Base-by-base conservation (phyloP, 92 coral and sea anemone species). In the Meandrina meandrites region DNA sequence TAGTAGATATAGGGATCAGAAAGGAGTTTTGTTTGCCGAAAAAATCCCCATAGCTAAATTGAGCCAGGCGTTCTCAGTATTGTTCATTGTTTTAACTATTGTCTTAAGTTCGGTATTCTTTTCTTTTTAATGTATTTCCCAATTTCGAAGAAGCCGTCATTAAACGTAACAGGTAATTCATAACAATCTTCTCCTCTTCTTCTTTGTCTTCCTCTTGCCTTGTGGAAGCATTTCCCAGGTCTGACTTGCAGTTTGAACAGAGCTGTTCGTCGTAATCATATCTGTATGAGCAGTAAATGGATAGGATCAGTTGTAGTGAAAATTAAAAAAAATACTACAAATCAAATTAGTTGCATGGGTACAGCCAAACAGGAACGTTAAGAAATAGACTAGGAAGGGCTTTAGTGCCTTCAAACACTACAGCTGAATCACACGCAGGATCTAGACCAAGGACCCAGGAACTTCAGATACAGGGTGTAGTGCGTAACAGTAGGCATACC, bases 141-240 rank as follows among this genome's bases (percentile, higher is more conserved):
- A 93, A 82, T 75, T 81, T 72, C 6, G 93, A 83, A 9, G 94
- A 91, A 35, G 96, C 94, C 4, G 91, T 91, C 81, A 93, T 86
- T 35, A 93, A 80, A 42, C 96, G 88, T 62, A 93, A 67, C 31
- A 93, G 89, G 75, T 89, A 93, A 71, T 78, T 78, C 85, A 73
- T 70, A 17, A 27, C 76, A 19, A 83, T 87, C 85, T 75, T 87
- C 81, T 78, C 93, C 36, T 90, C 90, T 21, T 86, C 84, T n/a
- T 78, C 74, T 50, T 82, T 66, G n/a, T 57, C 83, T 32, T 87
- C 81, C 15, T 69, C 87, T 48, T 86, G 57, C 18, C 47, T 66
- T 62, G 76, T 48, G 6, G 40, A 31, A 8, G 88, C 24, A 15
- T 54, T 14, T 42, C 48, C 68, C 50, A 85, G 82, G 24, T 3